A percentile compares a stretch with the other conserved stretches of the same genome.
Conservation (phyloP, 2,888 invertebrate species). For the Lagria hirta region DNA sequence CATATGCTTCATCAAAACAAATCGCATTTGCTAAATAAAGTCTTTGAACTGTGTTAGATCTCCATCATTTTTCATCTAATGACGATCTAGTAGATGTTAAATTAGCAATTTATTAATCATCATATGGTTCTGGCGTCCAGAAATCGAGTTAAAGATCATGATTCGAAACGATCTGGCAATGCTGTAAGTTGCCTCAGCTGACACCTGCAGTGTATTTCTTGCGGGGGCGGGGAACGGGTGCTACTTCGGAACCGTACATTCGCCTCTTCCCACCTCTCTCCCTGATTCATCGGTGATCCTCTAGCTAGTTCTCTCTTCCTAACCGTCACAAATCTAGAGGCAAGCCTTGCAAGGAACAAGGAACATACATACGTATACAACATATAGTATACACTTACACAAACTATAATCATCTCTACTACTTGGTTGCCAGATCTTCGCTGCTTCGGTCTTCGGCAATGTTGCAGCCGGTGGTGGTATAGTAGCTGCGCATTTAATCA, state of each 20-base stretch:
- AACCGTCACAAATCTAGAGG: slow-evolving; percentile 51
- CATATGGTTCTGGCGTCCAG: too few relatives aligned
- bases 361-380: slow-evolving; percentile 14
- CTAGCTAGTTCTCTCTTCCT: slow-evolving; percentile 29
- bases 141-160: too few relatives aligned
- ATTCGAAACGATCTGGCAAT: slow-evolving; percentile 42
- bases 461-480: slow-evolving; percentile 51
- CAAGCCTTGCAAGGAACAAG: slow-evolving; percentile 49
- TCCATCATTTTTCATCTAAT: too few relatives aligned
- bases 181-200: slow-evolving; percentile 49
- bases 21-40: slow-evolving; percentile 7
- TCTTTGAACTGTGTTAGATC: too few relatives aligned
- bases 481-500: slow-evolving; percentile 53
- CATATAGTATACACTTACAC: slow-evolving; percentile 44
- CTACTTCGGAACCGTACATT: slow-evolving; percentile 45
- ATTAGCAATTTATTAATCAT: slow-evolving; percentile 14
- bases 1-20: slow-evolving; percentile 46
- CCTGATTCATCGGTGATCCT: slow-evolving; percentile 32
- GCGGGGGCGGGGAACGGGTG: slow-evolving; percentile 44
- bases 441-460: too few relatives aligned
- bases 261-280: slow-evolving; percentile 37
- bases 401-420: slow-evolving; percentile 51
- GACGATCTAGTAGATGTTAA: slow-evolving; percentile 12
- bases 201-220: slow-evolving; percentile 54
- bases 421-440: slow-evolving; percentile 51